These are phyloP conservation scores for Scaptodrosophila latifasciaeformis DNA, from an alignment of 2,888 invertebrate genomes.

Conservation along the genomic window DNA sequence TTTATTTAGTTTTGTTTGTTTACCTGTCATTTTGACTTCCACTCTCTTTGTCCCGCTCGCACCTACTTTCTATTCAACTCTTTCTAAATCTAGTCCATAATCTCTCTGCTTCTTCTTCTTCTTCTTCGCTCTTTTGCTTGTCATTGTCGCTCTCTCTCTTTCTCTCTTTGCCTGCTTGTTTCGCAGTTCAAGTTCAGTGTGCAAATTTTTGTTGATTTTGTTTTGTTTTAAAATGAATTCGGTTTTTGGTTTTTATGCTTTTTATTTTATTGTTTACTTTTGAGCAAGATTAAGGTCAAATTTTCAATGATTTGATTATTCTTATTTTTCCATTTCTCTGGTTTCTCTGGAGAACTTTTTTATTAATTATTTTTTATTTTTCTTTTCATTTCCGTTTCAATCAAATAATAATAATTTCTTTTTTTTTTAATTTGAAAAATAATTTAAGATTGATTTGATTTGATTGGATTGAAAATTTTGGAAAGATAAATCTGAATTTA, in stretches of 20 bases:
- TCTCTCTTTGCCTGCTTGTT: not conserved
- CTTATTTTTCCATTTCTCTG: too few species aligned
- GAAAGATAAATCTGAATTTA: too few species aligned
- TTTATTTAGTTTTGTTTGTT: constrained; percentile 1
- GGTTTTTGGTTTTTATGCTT: constrained; percentile 21
- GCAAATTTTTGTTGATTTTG: constrained; percentile 35
- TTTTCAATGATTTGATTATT: too few species aligned
- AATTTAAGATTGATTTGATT: too few species aligned
- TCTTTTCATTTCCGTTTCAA: too few species aligned
- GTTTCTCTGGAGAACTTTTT: too few species aligned
- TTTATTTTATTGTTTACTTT: constrained; percentile 39
- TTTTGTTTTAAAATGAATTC: constrained; percentile 23
- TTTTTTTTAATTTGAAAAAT: too few species aligned
- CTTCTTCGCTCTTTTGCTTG: not conserved
- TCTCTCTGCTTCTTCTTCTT: not conserved
- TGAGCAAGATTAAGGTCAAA: constrained; percentile 63
- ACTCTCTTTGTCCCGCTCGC: constrained; percentile 10
- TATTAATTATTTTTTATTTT: too few species aligned
- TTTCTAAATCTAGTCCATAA: too few species aligned
- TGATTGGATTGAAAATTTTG: too few species aligned
- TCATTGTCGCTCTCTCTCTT: not conserved
- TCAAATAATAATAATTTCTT: too few species aligned
- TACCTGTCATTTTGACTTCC: constrained; percentile 40
- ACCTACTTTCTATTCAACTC: not conserved
- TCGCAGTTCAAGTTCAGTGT: constrained; percentile 52